Percentiles rank a stretch among this genome's conserved stretches.
phyloP scores from a whole-genome alignment of 30 jellyfish, hydroid and myxozoan genomes.

The Rhopilema esculentum region DNA sequence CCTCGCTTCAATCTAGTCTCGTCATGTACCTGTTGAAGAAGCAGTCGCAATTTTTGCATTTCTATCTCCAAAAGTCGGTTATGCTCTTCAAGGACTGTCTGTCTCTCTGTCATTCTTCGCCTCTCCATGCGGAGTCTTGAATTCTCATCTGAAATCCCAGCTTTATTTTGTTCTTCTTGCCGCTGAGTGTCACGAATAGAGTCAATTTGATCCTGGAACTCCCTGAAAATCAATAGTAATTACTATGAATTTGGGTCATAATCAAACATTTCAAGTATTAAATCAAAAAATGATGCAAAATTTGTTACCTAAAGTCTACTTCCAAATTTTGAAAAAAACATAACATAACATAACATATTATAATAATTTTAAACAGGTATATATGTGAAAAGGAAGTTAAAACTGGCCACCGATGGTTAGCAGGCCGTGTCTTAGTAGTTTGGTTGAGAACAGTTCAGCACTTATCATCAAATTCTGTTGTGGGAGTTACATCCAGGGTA shows the following conservation, averaged over 20 bases:
- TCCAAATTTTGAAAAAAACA: too few relatives aligned
- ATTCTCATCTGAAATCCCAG: constrained; percentile 31
- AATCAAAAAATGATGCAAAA: background rate
- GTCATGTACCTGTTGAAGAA: constrained; percentile 85
- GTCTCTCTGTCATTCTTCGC: constrained; percentile 67
- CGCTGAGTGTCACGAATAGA: constrained; percentile 20
- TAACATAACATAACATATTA: too few relatives aligned
- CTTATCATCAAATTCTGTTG: too few relatives aligned
- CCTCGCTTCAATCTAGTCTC: constrained; percentile 60
- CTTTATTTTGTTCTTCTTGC: background rate
- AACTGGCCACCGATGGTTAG: too few relatives aligned
- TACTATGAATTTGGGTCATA: too few relatives aligned
- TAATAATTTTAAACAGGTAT: too few relatives aligned
- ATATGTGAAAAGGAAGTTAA: too few relatives aligned
- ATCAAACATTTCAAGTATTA: too few relatives aligned
- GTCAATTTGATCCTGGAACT: constrained; percentile 37
- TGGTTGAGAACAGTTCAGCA: too few relatives aligned
- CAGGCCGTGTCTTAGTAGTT: too few relatives aligned
- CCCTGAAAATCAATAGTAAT: background rate
- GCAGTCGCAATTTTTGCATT: constrained; percentile 72
- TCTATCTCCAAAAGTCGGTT: constrained; percentile 80
- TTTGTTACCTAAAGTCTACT: background rate
- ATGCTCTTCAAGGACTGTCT: constrained; percentile 78
- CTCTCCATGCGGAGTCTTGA: constrained; percentile 45
- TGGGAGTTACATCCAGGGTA: too few relatives aligned